Evolutionary conservation across 1,140 invertebrate genomes (phyloP).

Genomic region (Papilio machaon): DNA sequence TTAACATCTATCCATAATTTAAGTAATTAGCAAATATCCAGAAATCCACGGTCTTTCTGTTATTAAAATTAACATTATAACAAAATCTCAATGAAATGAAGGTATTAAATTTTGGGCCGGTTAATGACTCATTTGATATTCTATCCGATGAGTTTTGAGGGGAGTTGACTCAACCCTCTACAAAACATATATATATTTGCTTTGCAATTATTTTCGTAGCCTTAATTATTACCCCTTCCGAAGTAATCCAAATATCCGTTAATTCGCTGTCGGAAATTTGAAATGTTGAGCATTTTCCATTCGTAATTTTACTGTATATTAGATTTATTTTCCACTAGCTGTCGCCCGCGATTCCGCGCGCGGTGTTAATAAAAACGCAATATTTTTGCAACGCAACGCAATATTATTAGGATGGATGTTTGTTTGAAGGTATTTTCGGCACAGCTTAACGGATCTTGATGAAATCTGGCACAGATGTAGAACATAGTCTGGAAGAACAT

Average conservation of each 20-base stretch:
- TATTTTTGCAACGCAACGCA: too few relatives aligned
- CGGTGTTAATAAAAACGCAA: too few relatives aligned
- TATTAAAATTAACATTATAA: conserved; percentile 42
- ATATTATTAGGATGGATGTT: too few relatives aligned
- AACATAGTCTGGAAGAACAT: too few relatives aligned
- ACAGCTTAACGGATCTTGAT: too few relatives aligned
- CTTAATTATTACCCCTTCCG: conserved; percentile 34
- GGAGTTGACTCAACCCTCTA: not conserved
- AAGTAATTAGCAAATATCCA: not conserved
- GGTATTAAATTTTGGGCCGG: conserved; percentile 33
- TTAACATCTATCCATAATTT: not conserved
- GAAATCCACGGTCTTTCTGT: conserved; percentile 18
- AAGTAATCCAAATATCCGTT: conserved; percentile 11
- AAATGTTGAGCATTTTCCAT: conserved; percentile 12
- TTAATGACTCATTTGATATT: conserved; percentile 44
- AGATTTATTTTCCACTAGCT: too few relatives aligned
- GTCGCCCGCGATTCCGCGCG: too few relatives aligned
- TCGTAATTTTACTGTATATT: not conserved
- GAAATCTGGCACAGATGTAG: too few relatives aligned
- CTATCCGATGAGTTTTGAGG: conserved; percentile 28
- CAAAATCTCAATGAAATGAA: conserved; percentile 38
- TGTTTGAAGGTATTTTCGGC: too few relatives aligned
- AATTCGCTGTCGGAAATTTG: not conserved
- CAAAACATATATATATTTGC: conserved; percentile 29
- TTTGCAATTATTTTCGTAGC: conserved; percentile 41